These are phyloP conservation scores for Chrosomus eos DNA, from an alignment of 2,797 vertebrate species.

Conservation along the genomic window DNA sequence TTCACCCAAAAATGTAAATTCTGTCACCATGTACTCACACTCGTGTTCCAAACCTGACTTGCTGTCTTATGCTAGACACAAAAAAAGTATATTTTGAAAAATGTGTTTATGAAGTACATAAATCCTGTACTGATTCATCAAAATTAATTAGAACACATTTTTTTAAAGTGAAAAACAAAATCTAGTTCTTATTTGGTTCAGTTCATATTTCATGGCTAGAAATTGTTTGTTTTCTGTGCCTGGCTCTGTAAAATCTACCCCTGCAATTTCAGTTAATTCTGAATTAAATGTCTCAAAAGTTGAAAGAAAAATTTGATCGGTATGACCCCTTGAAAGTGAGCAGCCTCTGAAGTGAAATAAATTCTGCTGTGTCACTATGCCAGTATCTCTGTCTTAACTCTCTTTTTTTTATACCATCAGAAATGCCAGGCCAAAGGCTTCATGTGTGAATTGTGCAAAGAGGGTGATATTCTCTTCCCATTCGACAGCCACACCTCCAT, in stretches of 20 bases:
- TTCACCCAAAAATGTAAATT: background rate
- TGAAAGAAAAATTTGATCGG: background rate
- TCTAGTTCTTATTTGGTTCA: background rate
- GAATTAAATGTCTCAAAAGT: background rate
- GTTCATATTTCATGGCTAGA: background rate
- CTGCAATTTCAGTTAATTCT: background rate
- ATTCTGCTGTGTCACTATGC: background rate
- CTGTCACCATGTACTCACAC: background rate
- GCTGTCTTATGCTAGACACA: background rate
- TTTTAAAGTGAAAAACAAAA: background rate
- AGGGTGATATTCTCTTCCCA: conserved; percentile 95
- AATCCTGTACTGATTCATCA: too few species aligned
- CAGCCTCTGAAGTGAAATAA: background rate
- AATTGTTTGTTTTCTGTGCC: background rate
- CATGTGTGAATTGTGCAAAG: conserved; percentile 95
- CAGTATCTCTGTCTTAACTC: background rate
- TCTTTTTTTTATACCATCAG: conserved; percentile 66
- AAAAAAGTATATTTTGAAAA: background rate
- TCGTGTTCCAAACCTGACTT: background rate
- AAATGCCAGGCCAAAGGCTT: conserved; percentile 98
- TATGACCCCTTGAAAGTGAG: conserved; percentile 5
- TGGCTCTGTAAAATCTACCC: background rate
- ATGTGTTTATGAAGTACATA: too few species aligned
- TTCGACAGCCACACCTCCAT: conserved; percentile 98
- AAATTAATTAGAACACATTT: background rate